phyloP scores from a whole-genome alignment of 2,888 invertebrate species.

The Plagodis dolabraria region DNA sequence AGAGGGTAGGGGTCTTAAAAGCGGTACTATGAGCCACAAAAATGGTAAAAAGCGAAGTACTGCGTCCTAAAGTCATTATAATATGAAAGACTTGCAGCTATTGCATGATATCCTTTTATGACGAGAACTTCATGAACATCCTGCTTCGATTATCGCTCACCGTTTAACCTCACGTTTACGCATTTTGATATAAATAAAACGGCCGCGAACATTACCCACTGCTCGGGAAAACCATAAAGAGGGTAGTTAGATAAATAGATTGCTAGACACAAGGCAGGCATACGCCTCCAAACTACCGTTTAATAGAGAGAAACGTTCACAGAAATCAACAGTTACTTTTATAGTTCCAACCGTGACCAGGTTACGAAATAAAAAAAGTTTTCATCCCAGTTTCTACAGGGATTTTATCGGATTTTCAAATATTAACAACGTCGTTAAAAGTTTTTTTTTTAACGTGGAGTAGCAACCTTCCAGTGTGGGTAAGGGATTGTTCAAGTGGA shows the following conservation, averaged over 20 bases:
- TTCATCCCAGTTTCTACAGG: constrained; percentile 24
- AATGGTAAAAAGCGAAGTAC: too few species aligned
- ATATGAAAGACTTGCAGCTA: too few species aligned
- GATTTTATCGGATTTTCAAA: background rate
- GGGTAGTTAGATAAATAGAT: constrained; percentile 73
- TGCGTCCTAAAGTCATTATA: too few species aligned
- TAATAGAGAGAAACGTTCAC: constrained; percentile 69
- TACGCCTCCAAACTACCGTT: constrained; percentile 64
- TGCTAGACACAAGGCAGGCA: constrained; percentile 56
- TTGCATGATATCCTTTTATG: constrained; percentile 8
- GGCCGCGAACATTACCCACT: constrained; percentile 53
- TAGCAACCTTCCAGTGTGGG: too few species aligned
- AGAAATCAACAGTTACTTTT: constrained; percentile 70
- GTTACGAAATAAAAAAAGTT: constrained; percentile 51
- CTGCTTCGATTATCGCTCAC: constrained; percentile 32
- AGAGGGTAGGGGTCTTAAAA: too few species aligned
- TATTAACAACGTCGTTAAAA: constrained; percentile 2
- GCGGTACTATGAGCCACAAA: too few species aligned
- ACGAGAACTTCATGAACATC: constrained; percentile 24
- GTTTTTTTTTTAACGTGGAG: background rate
- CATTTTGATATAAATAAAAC: constrained; percentile 37
- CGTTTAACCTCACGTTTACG: constrained; percentile 33
- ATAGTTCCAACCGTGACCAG: constrained; percentile 58
- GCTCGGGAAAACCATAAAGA: constrained; percentile 64
- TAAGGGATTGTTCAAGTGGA: too few species aligned